These are phyloP conservation scores for Cerceris ruficornis DNA, from an alignment of 2,888 invertebrate species.

Conservation along the genomic window DNA sequence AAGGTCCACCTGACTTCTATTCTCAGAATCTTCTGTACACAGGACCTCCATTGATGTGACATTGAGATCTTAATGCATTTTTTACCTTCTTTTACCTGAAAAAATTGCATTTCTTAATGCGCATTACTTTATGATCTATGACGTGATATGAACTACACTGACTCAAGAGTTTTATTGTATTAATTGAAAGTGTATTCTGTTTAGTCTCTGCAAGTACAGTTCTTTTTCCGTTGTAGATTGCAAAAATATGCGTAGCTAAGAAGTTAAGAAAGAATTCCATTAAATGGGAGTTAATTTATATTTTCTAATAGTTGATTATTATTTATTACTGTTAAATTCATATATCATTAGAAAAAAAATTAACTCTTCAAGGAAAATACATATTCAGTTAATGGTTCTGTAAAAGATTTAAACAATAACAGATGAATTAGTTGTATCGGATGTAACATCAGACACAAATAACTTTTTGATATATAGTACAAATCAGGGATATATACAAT, in stretches of 20 bases:
- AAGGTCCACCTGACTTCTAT: constrained; percentile 72
- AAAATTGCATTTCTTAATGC: constrained; percentile 24
- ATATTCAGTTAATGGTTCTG: not conserved
- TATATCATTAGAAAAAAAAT: not conserved
- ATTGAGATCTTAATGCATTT: constrained; percentile 22
- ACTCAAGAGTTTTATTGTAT: constrained; percentile 14
- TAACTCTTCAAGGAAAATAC: not conserved
- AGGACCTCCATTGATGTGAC: constrained; percentile 72
- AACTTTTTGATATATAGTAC: constrained; percentile 17
- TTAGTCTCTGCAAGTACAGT: not conserved
- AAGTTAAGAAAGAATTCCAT: constrained; percentile 7
- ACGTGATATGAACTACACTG: constrained; percentile 10
- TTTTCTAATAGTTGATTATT: constrained; percentile 35
- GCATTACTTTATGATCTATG: constrained; percentile 23
- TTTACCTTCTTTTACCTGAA: constrained; percentile 31
- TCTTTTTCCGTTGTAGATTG: not conserved
- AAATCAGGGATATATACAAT: constrained; percentile 30
- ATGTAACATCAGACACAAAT: constrained; percentile 10
- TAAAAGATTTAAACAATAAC: not conserved
- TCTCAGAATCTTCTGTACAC: constrained; percentile 72
- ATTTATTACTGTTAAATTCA: constrained; percentile 33
- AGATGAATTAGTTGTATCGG: constrained; percentile 14
- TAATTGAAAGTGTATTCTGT: not conserved
- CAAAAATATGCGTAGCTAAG: not conserved
- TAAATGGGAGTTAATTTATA: constrained; percentile 20